A percentile compares a stretch with the other conserved stretches of the same genome.
Evolutionary conservation across 2,888 invertebrate genomes (phyloP).

Genomic region (Amphipoea oculea): DNA sequence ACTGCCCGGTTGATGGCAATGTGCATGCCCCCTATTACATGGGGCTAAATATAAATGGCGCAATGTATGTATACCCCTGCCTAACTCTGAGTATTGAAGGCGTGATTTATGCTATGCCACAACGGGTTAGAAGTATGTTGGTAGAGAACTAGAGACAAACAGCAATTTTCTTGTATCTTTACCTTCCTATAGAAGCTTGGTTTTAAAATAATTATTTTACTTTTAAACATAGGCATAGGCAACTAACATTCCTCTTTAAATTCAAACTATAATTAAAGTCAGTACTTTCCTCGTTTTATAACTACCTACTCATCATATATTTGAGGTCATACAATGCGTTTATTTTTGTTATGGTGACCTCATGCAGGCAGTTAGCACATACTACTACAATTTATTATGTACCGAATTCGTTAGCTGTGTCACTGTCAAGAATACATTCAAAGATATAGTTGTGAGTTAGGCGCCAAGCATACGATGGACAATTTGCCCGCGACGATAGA

Average conservation of each 20-base stretch:
- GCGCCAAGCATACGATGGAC: not conserved
- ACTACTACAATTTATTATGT: slow-evolving; percentile 6
- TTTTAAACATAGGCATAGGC: not conserved
- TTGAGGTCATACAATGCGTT: slow-evolving; percentile 33
- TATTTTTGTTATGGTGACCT: slow-evolving; percentile 50
- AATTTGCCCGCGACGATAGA: not conserved
- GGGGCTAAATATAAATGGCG: not conserved
- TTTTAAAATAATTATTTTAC: slow-evolving; percentile 1
- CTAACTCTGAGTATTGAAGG: not conserved
- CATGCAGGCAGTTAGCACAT: slow-evolving; percentile 37
- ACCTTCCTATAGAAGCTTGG: not conserved
- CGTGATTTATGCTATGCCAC: not conserved
- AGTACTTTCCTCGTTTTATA: slow-evolving; percentile 25
- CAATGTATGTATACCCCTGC: not conserved
- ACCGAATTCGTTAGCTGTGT: slow-evolving; percentile 11
- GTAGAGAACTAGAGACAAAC: not conserved
- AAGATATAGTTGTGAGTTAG: not conserved
- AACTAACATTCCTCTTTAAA: not conserved
- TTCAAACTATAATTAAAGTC: slow-evolving; percentile 5
- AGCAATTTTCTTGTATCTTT: not conserved
- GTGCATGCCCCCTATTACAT: not conserved
- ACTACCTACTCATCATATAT: slow-evolving; percentile 10
- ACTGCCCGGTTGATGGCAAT: not conserved
- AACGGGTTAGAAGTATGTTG: not conserved
- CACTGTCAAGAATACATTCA: not conserved